Percentiles rank a stretch among this genome's conserved stretches.
These are phyloP conservation scores for Drosophila subpulchrella DNA, from an alignment of 1,140 invertebrate species.

Conservation along the genomic window DNA sequence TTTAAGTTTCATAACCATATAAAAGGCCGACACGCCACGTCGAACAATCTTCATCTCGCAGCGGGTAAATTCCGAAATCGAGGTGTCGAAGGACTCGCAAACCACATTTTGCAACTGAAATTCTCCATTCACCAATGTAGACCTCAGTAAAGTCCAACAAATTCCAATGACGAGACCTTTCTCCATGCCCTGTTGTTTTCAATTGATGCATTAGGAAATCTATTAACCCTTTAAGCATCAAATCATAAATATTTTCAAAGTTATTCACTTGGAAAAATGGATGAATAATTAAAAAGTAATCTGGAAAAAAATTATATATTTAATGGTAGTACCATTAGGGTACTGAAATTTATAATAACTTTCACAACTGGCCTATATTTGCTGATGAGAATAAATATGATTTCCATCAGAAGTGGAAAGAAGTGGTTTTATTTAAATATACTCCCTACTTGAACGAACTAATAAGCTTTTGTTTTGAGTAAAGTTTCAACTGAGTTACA, in stretches of 20 bases:
- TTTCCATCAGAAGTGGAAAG: no score
- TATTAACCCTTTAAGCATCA: not conserved
- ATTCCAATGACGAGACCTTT: constrained; percentile 1
- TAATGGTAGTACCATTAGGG: no score
- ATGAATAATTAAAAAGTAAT: not conserved
- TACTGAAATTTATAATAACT: no score
- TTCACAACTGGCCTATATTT: no score
- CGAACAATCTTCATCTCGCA: constrained; percentile 49
- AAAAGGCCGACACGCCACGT: constrained; percentile 32
- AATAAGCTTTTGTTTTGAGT: not conserved
- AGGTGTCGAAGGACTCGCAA: constrained; percentile 37
- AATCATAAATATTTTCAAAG: not conserved
- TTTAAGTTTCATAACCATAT: constrained; percentile 24
- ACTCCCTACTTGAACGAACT: not conserved
- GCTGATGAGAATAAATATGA: no score
- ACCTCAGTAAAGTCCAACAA: not conserved
- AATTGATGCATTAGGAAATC: not conserved
- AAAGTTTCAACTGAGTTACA: not conserved
- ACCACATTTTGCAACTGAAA: constrained; percentile 33
- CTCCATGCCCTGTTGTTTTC: constrained; percentile 5
- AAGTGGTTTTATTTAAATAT: not conserved
- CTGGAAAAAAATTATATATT: not conserved
- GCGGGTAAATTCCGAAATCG: constrained; percentile 23
- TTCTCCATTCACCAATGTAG: not conserved
- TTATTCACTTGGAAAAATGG: not conserved